A percentile compares a stretch with the other conserved stretches of the same genome.
Evolutionary conservation across 2,888 invertebrate species (phyloP).

Genomic region (Zygaena filipendulae): DNA sequence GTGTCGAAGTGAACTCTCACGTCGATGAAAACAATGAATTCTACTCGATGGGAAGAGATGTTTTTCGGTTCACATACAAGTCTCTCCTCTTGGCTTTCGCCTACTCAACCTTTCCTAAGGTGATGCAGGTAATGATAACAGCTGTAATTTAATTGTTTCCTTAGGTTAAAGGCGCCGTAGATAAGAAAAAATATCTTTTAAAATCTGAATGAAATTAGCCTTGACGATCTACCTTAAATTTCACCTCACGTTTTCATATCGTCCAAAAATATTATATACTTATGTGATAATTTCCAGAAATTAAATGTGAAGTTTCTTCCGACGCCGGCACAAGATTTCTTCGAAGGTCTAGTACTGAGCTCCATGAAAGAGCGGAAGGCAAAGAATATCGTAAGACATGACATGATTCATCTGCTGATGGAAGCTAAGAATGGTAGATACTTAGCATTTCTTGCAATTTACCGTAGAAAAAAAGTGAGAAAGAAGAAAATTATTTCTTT

Average conservation of each 20-base stretch:
- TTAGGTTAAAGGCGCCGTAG: too few species aligned
- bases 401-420: constrained; percentile 63
- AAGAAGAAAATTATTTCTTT: too few species aligned
- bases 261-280: too few species aligned
- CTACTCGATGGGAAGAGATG: constrained; percentile 45
- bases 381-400: constrained; percentile 37
- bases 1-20: constrained; percentile 56
- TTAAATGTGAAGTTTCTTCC: too few species aligned
- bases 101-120: not conserved
- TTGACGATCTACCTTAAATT: too few species aligned
- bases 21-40: constrained; percentile 54
- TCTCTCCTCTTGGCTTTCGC: constrained; percentile 1
- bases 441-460: not conserved
- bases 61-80: not conserved
- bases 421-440: constrained; percentile 46
- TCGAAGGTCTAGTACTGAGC: constrained; percentile 35
- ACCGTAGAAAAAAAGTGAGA: too few species aligned
- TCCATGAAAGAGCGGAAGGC: constrained; percentile 40
- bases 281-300: too few species aligned
- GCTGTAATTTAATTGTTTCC: too few species aligned
- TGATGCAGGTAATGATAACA: constrained; percentile 2
- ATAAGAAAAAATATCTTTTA: too few species aligned
- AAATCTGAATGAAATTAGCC: too few species aligned
- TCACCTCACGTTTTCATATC: too few species aligned
- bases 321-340: too few species aligned